phyloP scores from a whole-genome alignment of 30 jellyfish, hydroid and myxozoan genomes.

The Pelagia noctiluca region DNA sequence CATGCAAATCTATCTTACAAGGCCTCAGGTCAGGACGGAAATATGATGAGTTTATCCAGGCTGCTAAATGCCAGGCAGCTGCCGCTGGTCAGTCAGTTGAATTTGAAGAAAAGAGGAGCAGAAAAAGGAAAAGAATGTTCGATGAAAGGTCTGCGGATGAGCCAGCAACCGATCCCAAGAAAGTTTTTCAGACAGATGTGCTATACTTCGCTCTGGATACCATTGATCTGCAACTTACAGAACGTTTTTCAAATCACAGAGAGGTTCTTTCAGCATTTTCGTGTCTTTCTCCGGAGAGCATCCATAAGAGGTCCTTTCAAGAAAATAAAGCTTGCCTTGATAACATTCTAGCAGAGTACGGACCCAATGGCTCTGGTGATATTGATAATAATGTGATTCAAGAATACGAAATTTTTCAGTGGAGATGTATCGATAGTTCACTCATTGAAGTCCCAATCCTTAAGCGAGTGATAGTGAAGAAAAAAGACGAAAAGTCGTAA shows the following conservation, averaged over 20 bases:
- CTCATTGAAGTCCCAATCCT: constrained; percentile 4
- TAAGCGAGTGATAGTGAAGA: background rate
- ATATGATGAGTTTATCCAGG: background rate
- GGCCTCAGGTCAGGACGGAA: background rate
- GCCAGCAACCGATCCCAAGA: background rate
- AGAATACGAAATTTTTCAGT: constrained; percentile 19
- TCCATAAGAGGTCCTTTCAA: constrained; percentile 11
- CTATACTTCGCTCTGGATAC: background rate
- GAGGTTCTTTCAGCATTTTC: constrained; percentile 8
- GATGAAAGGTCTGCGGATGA: background rate
- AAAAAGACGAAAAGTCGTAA: background rate
- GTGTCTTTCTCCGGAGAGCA: constrained; percentile 44
- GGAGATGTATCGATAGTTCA: background rate
- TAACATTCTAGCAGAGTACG: background rate
- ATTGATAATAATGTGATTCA: constrained; percentile 11
- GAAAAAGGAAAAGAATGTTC: background rate
- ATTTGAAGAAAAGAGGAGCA: background rate
- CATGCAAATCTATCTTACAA: background rate
- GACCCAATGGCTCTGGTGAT: constrained; percentile 6
- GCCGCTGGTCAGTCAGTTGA: background rate
- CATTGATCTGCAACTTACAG: background rate
- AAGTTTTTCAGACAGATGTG: background rate
- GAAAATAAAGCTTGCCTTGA: constrained; percentile 8
- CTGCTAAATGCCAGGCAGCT: background rate
- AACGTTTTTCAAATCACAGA: background rate